Base-by-base conservation (phyloP, 2,888 invertebrate species). In the Napeogenes inachia region DNA sequence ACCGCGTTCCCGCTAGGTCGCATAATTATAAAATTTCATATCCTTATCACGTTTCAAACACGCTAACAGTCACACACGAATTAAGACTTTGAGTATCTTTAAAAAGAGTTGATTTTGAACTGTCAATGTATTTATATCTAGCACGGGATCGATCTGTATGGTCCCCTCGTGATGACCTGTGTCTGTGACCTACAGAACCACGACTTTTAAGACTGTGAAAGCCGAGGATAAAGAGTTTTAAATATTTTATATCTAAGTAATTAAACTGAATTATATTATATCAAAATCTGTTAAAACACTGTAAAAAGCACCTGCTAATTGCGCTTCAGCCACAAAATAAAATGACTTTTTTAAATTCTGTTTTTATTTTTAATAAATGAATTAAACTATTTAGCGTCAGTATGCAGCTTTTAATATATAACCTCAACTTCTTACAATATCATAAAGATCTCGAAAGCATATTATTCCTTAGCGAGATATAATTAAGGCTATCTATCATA, bases 101-200 rank as follows among this genome's bases (percentile, higher is more conserved):
- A 0, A 1, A 64, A 74, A 80, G 70, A 72, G 76, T 72, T 70
- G 62, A 72, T 65, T 74, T 64, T 82, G 54, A 61, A 58, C 46
- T 59, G 10, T 58, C 45, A 46, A 47, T 33, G 45, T 64, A 63
- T 58, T 6, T 70, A 72, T 72, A 70, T 71, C 73, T 73, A 62
- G 72, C 66, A 63, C 66, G 67, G 72, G 74, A 77, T 77, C 75
- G 73, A 84, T 88, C 86, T 76, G 76, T 85, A 86, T 85, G 87
- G 76, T 76, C 71, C 68, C 72, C 76, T 75, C 76, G 76, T 76
- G 70, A 63, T 77, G 85, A 82, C 84, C 84, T 68, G 80, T 68
- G 80, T 81, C 80, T 84, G 78, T 87, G 84, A 88, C 88, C 89
- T 75, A 87, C 71, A 87, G 84, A 83, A 82, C 84, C 82, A 80